These are phyloP conservation scores for Neosilurus hyrtlii DNA, from an alignment of 2,797 vertebrate genomes.

Conservation along the genomic window DNA sequence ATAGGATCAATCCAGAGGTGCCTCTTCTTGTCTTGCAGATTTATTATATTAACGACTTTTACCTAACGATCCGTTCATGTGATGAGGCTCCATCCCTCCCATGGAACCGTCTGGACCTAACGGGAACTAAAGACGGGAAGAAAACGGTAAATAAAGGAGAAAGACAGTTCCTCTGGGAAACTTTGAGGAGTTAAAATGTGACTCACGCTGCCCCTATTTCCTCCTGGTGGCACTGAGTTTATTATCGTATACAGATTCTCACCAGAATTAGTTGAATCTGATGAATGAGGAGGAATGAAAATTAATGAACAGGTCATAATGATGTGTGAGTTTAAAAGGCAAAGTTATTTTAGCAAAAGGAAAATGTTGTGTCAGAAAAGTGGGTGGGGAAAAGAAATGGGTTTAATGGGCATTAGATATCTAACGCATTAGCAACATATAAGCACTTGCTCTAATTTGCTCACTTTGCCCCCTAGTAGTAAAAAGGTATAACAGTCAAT, in stretches of 20 bases:
- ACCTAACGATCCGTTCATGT: slow-evolving; percentile 94
- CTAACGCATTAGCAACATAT: neutral
- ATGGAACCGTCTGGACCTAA: slow-evolving; percentile 96
- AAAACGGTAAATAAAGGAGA: slow-evolving; percentile 24
- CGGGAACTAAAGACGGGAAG: slow-evolving; percentile 77
- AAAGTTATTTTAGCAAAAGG: neutral
- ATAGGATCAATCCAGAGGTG: neutral
- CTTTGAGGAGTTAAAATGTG: neutral
- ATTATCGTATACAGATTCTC: slow-evolving; percentile 99
- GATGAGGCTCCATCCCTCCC: slow-evolving; percentile 97
- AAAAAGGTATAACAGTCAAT: neutral
- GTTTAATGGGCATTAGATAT: neutral
- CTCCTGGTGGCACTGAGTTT: slow-evolving; percentile 88
- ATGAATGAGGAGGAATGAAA: slow-evolving; percentile 3
- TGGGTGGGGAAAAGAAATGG: neutral
- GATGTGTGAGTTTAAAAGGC: neutral
- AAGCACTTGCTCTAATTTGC: neutral
- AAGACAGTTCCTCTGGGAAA: neutral
- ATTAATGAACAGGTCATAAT: neutral
- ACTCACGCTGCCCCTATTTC: slow-evolving; percentile 95
- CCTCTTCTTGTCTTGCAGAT: neutral
- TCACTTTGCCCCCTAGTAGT: neutral
- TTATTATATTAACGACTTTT: slow-evolving; percentile 54
- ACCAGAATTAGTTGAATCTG: slow-evolving; percentile 99
- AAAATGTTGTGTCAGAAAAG: neutral